phyloP scores from a whole-genome alignment of 2,113 vertebrate species.

The Camelus dromedarius region DNA sequence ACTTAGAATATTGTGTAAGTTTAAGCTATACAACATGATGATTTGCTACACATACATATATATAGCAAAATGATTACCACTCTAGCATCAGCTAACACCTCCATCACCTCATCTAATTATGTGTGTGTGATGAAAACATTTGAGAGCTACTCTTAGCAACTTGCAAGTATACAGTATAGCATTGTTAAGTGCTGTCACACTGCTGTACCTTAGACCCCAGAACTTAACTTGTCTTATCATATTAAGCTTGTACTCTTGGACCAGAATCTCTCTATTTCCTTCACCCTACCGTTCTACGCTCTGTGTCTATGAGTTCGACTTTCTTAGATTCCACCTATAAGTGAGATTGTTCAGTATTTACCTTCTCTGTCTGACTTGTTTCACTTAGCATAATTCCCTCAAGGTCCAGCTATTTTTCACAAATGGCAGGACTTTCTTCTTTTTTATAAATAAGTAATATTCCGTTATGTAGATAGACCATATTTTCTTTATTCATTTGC shows the following conservation, averaged over 20 bases:
- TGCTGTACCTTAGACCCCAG: background rate
- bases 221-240: background rate
- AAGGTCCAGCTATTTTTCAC: background rate
- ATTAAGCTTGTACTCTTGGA: background rate
- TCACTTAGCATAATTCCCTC: background rate
- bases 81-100: background rate
- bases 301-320: background rate
- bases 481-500: background rate
- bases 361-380: background rate
- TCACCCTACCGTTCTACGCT: background rate
- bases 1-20: background rate
- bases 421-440: background rate
- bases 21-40: background rate
- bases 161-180: background rate
- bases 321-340: background rate
- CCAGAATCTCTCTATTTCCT: background rate
- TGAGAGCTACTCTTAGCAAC: background rate
- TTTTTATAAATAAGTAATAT: background rate
- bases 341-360: background rate
- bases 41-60: background rate
- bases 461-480: background rate
- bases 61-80: background rate
- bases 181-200: background rate
- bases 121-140: background rate
- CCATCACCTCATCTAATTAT: background rate